phyloP scores from a whole-genome alignment of 2,888 invertebrate species.

The Tenthredo mesomela region DNA sequence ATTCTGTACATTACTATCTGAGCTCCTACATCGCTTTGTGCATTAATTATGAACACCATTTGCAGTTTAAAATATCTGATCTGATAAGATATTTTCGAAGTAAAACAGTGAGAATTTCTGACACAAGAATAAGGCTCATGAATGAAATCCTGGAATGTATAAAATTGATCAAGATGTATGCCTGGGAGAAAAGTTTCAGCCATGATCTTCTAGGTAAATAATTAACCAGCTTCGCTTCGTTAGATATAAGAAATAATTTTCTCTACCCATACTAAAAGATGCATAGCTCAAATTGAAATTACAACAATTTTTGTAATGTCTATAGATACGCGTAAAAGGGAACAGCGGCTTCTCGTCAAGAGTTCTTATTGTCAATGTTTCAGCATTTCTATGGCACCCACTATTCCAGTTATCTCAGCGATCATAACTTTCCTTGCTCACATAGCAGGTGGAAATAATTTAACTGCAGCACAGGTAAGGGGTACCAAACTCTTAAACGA shows the following conservation, averaged over 20 bases:
- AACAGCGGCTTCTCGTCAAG: constrained; percentile 79
- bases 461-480: constrained; percentile 82
- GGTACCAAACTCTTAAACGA: constrained; percentile 5
- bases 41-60: constrained; percentile 49
- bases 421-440: constrained; percentile 82
- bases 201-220: constrained; percentile 76
- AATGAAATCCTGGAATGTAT: constrained; percentile 81
- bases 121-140: constrained; percentile 79
- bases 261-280: not conserved
- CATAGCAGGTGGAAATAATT: constrained; percentile 79
- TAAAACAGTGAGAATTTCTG: constrained; percentile 65
- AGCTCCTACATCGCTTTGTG: not conserved
- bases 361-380: constrained; percentile 82
- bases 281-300: not conserved
- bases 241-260: not conserved
- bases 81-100: constrained; percentile 73
- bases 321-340: constrained; percentile 79
- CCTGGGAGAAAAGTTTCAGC: constrained; percentile 83
- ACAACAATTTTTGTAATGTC: constrained; percentile 27
- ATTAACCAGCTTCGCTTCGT: not conserved
- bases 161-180: constrained; percentile 83
- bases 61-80: constrained; percentile 77
- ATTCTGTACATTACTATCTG: not conserved
- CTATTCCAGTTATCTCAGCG: constrained; percentile 82
- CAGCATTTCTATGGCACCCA: constrained; percentile 81